A percentile compares a stretch with the other conserved stretches of the same genome.
Conservation (phyloP, 2,888 invertebrate species). For the Eutolmus rufibarbis region DNA sequence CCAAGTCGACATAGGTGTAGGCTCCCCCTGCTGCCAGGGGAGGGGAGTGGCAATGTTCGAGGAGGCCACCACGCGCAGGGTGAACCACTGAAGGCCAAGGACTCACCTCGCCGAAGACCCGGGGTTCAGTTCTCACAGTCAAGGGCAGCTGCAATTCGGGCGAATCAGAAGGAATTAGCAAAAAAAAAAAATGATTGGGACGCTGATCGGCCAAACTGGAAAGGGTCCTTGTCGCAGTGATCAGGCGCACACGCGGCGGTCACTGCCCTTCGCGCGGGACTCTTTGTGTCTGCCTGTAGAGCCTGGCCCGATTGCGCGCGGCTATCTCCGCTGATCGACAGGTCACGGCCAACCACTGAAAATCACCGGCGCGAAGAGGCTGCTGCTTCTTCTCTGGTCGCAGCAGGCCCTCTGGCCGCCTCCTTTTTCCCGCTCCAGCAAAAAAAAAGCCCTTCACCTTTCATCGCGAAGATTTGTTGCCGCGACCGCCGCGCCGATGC, state of each 20-base stretch:
- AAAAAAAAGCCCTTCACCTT: neutral
- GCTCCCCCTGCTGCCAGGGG: neutral
- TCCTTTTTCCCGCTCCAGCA: neutral
- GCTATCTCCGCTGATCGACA: neutral
- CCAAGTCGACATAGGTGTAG: neutral
- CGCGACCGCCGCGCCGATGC: neutral
- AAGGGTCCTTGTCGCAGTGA: neutral
- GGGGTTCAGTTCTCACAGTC: neutral
- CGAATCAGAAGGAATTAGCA: neutral
- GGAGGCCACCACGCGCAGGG: neutral
- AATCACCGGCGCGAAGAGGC: neutral
- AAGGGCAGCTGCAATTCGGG: neutral
- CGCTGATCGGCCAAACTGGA: neutral
- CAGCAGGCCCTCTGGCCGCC: neutral
- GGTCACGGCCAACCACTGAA: constrained; percentile 8
- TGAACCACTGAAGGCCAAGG: neutral
- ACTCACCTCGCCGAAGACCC: neutral
- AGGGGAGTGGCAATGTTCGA: neutral
- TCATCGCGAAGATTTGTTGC: neutral
- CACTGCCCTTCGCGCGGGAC: neutral
- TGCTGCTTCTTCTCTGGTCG: neutral
- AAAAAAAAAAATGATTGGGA: neutral
- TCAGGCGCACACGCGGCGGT: neutral
- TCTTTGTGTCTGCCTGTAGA: neutral
- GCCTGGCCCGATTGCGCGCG: neutral